Evolutionary conservation across 2,888 invertebrate genomes (phyloP).

Genomic region (Psococerastis gibbosa): DNA sequence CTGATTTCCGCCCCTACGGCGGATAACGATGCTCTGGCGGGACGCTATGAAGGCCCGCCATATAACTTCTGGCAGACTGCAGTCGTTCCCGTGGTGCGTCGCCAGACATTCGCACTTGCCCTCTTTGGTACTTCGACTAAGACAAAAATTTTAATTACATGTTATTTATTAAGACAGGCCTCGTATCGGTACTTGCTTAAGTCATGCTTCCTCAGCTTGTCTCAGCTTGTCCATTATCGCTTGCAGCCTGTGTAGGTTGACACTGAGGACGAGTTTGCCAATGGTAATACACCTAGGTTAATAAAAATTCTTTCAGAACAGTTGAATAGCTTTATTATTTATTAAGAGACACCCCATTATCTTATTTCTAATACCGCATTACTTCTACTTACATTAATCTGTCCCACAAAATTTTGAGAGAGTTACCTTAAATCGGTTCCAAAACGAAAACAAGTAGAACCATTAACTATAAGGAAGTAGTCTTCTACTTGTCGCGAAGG

Average conservation of each 20-base stretch:
- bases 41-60: conserved; percentile 42
- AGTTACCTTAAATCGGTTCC: conserved; percentile 13
- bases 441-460: conserved; percentile 12
- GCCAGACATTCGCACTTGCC: conserved; percentile 31
- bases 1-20: conserved; percentile 25
- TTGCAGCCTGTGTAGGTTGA: no score
- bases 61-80: conserved; percentile 44
- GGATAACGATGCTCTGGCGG: conserved; percentile 28
- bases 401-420: not conserved
- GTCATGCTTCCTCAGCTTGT: no score
- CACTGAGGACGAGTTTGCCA: no score
- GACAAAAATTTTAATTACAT: no score
- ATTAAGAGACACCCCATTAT: no score
- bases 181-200: no score
- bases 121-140: conserved; percentile 14
- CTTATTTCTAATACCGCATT: no score
- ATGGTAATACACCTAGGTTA: no score
- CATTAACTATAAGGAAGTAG: conserved; percentile 12
- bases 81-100: conserved; percentile 46
- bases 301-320: no score
- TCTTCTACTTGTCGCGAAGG: conserved; percentile 5
- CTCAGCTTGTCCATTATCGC: no score
- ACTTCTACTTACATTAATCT: not conserved
- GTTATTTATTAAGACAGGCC: no score
- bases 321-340: no score